Base-by-base conservation (phyloP, 2,888 invertebrate species). In the Orchesellides sinensis region DNA sequence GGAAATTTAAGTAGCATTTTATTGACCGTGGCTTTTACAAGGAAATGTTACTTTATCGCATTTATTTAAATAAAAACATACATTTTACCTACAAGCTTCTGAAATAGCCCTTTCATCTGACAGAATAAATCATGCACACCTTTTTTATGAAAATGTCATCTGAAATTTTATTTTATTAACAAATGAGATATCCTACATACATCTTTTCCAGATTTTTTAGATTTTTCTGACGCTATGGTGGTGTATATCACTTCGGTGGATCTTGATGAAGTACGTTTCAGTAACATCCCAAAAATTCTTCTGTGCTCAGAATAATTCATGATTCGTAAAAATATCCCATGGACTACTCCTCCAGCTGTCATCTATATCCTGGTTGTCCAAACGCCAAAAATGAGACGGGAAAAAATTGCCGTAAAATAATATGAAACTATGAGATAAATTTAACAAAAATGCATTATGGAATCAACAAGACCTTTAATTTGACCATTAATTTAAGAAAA, bases 401-500 rank as follows among this genome's bases (percentile, higher is more conserved):
- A n/a, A n/a, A n/a, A n/a, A n/a, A n/a, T n/a, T n/a, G n/a, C n/a
- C n/a, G 49, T n/a, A 49, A 17, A 49, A 17, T 17, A n/a, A 10
- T 17, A n/a, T 49, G 8, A 8, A n/a, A 10, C 5, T 5, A 12
- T 35, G 19, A 49, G 49, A 49, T 5, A 49, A 49, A 10, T 49
- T 49, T 49, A n/a, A 6, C 5, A 8, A 59, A 27, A 47, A 66
- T 17, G 17, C 19, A 17, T 66, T 45, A 66, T 23, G 47, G 47
- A 66, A 66, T 66, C 66, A 66, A 66, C 47, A 66, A 49, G n/a
- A 47, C 23, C 54, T 19, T 5, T 32, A 63, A 17, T 25, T 6
- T 63, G 2, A 10, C 27, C 66, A 66, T 66, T 66, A 47, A 66
- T 66, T 66, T 47, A 21, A 21, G 25, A 66, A 66, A 66, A 65